Evolutionary conservation across 2,797 vertebrate species (phyloP), one percentile per base, ranked within the genome.

Genomic region (Acomys russatus): DNA sequence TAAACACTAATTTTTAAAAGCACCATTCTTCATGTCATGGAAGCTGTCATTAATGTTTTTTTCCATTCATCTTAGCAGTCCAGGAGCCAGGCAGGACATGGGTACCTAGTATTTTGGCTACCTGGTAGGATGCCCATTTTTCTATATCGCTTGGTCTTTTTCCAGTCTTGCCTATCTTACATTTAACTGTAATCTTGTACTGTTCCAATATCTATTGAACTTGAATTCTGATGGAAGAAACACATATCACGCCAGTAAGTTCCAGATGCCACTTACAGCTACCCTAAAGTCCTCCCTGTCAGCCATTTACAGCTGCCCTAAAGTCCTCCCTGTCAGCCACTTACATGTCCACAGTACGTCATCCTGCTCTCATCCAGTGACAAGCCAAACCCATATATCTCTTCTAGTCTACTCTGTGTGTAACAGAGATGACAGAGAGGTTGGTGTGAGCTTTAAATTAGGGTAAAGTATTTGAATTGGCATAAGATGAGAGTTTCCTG

Each of bases 21-120:
- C 49, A 4, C 17, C 44, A 9, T 44, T 25, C 7, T 6, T 15
- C 23, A n/a, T 11, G 28, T 3, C 23, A 64, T 0, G 4, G 35
- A 64, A 44, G 25, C 14, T 38, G 28, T 84, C 61, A 12, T 1
- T 44, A 14, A 20, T 91, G 23, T 12, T 2, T 17, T 17, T 87
- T n/a, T 68, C 33, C 3, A 28, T 5, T 71, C 70, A 0, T 82
- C 63, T 28, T 38, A 49, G 35, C 8, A 63, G 14, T 22, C 64
- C 35, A 59, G 6, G 54, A 83, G 10, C 33, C 64, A 63, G 1
- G 6, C 14, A 86, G 83, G 4, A 30, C 51, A 25, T 23, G 91
- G 20, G 12, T 88, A 56, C 18, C 68, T 20, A 10, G 14, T 33
- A 51, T 35, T 91, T 54, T 30, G 22, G 28, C 30, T 70, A n/a